phyloP scores from a whole-genome alignment of 2,888 invertebrate genomes.

The Prosopocoilus inquinatus region DNA sequence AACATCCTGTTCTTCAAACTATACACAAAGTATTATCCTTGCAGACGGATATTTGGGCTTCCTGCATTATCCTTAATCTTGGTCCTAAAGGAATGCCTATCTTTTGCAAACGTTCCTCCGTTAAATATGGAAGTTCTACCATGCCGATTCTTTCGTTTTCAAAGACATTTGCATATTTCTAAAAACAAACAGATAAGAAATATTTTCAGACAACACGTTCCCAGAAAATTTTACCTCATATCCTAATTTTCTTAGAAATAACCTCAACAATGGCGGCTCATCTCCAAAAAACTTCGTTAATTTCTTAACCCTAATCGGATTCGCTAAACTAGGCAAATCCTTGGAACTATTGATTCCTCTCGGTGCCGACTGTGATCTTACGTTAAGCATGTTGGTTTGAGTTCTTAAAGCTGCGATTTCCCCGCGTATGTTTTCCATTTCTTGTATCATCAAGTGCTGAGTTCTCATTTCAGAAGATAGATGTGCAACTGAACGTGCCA shows the following conservation, averaged over 20 bases:
- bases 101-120: slow-evolving; percentile 82
- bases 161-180: slow-evolving; percentile 85
- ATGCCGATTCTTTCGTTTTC: slow-evolving; percentile 86
- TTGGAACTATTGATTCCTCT: slow-evolving; percentile 54
- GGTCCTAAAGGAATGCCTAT: slow-evolving; percentile 91
- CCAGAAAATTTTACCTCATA: slow-evolving; percentile 68
- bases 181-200: slow-evolving; percentile 38
- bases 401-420: slow-evolving; percentile 77
- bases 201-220: neutral
- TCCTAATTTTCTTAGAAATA: slow-evolving; percentile 86
- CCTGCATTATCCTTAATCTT: slow-evolving; percentile 81
- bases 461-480: slow-evolving; percentile 89
- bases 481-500: slow-evolving; percentile 87
- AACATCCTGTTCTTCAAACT: slow-evolving; percentile 46
- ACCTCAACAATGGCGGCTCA: slow-evolving; percentile 84
- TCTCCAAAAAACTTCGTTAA: slow-evolving; percentile 92
- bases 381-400: slow-evolving; percentile 61
- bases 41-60: slow-evolving; percentile 69
- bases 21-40: slow-evolving; percentile 65
- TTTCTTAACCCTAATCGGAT: slow-evolving; percentile 83
- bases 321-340: slow-evolving; percentile 73
- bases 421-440: slow-evolving; percentile 82
- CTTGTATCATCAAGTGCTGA: slow-evolving; percentile 85
- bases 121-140: slow-evolving; percentile 86
- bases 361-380: slow-evolving; percentile 66